phyloP scores from a whole-genome alignment of 37 sponge, comb jelly and placozoan species.

The Halisarca cf. caerulea region DNA sequence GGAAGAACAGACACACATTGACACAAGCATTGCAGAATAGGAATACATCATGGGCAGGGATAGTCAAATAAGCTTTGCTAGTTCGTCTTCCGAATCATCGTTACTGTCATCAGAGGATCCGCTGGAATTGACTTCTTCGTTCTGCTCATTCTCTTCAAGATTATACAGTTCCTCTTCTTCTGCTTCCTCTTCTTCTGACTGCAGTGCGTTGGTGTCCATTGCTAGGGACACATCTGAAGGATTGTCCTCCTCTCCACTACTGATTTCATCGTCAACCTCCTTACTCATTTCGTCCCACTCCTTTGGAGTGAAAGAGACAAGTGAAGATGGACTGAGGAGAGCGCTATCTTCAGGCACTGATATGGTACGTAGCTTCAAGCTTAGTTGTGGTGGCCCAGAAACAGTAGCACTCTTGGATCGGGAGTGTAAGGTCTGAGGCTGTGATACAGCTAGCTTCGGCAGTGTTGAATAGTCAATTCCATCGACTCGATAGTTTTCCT shows the following conservation, averaged over 20 bases:
- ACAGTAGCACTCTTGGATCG: neutral
- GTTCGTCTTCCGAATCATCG: conserved; percentile 21
- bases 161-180: neutral
- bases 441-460: neutral
- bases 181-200: neutral
- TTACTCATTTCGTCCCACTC: conserved; percentile 80
- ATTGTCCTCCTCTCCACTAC: conserved; percentile 28
- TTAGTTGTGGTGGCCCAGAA: neutral
- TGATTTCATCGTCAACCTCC: conserved; percentile 80
- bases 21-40: too few relatives aligned
- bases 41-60: neutral
- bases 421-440: neutral
- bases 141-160: neutral
- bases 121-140: neutral
- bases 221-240: too few relatives aligned
- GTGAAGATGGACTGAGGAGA: conserved; percentile 12
- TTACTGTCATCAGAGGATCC: neutral
- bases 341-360: neutral
- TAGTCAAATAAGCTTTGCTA: neutral
- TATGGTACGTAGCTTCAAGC: too few relatives aligned
- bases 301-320: conserved; percentile 63
- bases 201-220: too few relatives aligned
- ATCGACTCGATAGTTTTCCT: conserved; percentile 55
- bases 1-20: too few relatives aligned
- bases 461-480: neutral